Conservation (phyloP, 2,797 vertebrate species). For the Peromyscus nudipes region DNA sequence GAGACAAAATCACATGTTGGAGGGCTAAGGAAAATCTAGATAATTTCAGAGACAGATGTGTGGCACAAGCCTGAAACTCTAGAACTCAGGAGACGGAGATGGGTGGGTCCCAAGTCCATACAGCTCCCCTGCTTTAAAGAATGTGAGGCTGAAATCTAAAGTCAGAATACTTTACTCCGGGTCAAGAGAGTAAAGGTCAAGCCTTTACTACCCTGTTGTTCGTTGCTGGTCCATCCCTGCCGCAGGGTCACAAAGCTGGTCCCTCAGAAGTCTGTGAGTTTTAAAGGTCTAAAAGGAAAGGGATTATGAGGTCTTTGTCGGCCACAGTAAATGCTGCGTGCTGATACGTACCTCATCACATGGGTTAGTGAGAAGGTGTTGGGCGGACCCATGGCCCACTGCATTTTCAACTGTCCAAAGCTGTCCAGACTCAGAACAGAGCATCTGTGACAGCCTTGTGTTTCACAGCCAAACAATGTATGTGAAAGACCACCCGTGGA, state of each 20-base stretch:
- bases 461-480: conserved; percentile 52
- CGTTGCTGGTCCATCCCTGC: not conserved
- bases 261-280: not conserved
- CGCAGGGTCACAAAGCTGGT: not conserved
- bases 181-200: not conserved
- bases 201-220: not conserved
- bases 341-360: not conserved
- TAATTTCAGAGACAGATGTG: not conserved
- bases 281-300: not conserved
- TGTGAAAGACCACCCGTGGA: conserved; percentile 59
- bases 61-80: not conserved
- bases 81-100: not conserved
- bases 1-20: not conserved
- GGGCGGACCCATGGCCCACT: not conserved
- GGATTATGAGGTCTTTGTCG: not conserved
- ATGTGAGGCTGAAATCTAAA: not conserved
- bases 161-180: not conserved
- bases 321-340: not conserved
- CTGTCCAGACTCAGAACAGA: conserved; percentile 44
- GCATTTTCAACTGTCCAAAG: conserved; percentile 8
- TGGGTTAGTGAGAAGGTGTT: not conserved
- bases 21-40: conserved; percentile 9
- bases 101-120: too few relatives aligned
- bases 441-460: conserved; percentile 39
- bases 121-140: not conserved